These are phyloP conservation scores for Drosophila nigricruria DNA, from an alignment of 2,888 invertebrate genomes.

Conservation along the genomic window DNA sequence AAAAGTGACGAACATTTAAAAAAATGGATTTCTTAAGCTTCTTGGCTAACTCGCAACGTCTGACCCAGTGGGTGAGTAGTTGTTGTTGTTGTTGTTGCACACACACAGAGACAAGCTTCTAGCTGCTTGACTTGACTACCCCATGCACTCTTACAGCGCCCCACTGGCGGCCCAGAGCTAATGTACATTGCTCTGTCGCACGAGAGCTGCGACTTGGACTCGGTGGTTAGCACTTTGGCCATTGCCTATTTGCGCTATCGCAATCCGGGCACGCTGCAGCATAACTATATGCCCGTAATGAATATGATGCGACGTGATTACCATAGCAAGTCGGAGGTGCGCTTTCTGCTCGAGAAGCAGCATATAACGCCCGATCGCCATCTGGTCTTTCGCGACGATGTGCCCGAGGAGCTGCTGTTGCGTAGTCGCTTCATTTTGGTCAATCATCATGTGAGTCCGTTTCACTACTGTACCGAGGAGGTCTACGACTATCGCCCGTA, in stretches of 20 bases:
- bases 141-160: slow-evolving; percentile 39
- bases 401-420: slow-evolving; percentile 37
- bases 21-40: slow-evolving; percentile 31
- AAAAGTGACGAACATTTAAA: background rate
- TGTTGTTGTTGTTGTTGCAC: background rate
- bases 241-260: slow-evolving; percentile 42
- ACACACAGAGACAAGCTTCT: too few species aligned
- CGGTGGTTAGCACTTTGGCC: slow-evolving; percentile 57
- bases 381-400: slow-evolving; percentile 61
- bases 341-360: slow-evolving; percentile 29
- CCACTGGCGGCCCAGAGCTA: slow-evolving; percentile 8
- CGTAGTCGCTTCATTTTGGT: slow-evolving; percentile 50
- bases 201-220: slow-evolving; percentile 60
- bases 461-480: slow-evolving; percentile 47
- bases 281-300: slow-evolving; percentile 45
- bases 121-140: too few species aligned
- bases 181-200: slow-evolving; percentile 46
- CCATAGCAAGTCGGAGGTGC: slow-evolving; percentile 50
- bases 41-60: slow-evolving; percentile 18
- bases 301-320: slow-evolving; percentile 55
- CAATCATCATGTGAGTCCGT: slow-evolving; percentile 60
- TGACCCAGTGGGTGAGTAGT: slow-evolving; percentile 48
- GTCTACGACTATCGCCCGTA: slow-evolving; percentile 51
- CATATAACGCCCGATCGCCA: slow-evolving; percentile 31
- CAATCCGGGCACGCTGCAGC: slow-evolving; percentile 20